Evolutionary conservation across 2,888 invertebrate species (phyloP), one percentile per base, ranked within the genome.

Genomic region (Heteromurus nitidus): DNA sequence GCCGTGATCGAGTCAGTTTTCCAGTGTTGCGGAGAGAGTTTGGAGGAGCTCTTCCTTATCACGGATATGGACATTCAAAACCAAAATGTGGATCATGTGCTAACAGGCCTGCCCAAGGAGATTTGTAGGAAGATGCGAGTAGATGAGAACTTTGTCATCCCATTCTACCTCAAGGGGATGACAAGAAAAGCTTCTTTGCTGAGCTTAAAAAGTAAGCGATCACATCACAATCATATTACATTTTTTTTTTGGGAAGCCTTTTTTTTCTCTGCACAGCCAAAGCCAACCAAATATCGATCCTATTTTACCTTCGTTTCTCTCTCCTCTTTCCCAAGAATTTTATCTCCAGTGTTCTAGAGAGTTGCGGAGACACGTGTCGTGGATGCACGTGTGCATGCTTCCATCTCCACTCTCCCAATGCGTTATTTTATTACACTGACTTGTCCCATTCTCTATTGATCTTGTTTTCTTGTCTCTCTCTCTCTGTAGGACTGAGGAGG

Each of bases 1-100:
- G 64, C 64, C 26, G 77, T 84, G 55, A 68, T 84, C 42, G 76
- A 75, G 64, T 67, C 80, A 16, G 60, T 84, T 30, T 84, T 82
- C 64, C 42, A 79, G 20, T 36, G 55, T 0, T 82, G 75, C 18
- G 64, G 82, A 42, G 65, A 72, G 22, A 80, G 80, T 58, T 72
- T 84, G 1, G 82, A 82, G 28, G 81, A 82, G 50, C 22, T 84
- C 20, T 74, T 80, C 22, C 73, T 84, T 18, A 55, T 80, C 16
- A 84, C 84, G 3, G 84, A 84, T 47, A 84, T 84, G 84, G 82
- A 84, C 44, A 76, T 81, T 20, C 76, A 74, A 47, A 84, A 82
- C 44, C 80, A 84, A 79, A 82, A 81, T 67, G 80, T 84, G 20
- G 84, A 84, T 44, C 74, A 82, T 58, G 60, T 84, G 13, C 82